Conservation (phyloP, 2,888 invertebrate genomes). For the Drosophila yooni region DNA sequence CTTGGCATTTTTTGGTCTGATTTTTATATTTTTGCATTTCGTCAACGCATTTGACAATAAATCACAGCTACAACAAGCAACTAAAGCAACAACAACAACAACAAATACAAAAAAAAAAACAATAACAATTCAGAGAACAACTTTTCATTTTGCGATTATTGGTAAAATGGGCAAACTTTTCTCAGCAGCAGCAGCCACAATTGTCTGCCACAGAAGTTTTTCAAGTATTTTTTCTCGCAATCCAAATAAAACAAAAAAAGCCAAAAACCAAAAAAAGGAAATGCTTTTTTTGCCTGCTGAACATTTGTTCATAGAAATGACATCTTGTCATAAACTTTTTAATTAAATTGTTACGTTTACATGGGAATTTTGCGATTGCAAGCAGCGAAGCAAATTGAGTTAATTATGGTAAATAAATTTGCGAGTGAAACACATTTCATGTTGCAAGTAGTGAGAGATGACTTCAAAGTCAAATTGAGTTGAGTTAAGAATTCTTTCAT, state of each 20-base stretch:
- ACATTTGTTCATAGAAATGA: constrained; percentile 44
- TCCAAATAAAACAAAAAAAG: constrained; percentile 26
- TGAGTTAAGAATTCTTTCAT: not conserved
- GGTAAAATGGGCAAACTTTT: constrained; percentile 74
- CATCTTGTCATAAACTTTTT: constrained; percentile 78
- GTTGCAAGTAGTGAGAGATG: not conserved
- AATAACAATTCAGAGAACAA: not conserved
- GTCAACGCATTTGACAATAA: constrained; percentile 76
- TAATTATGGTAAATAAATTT: constrained; percentile 35
- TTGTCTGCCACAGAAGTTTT: constrained; percentile 75
- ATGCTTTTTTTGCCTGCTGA: constrained; percentile 29
- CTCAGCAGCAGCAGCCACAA: constrained; percentile 54
- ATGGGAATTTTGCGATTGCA: constrained; percentile 28
- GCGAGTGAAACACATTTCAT: not conserved
- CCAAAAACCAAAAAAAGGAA: constrained; percentile 20
- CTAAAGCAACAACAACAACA: constrained; percentile 18
- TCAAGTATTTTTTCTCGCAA: constrained; percentile 60
- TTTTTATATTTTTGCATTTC: constrained; percentile 74
- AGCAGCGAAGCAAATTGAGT: constrained; percentile 41
- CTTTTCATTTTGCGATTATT: constrained; percentile 68
- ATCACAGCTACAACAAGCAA: constrained; percentile 51
- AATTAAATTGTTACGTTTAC: constrained; percentile 74
- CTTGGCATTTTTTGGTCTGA: constrained; percentile 32
- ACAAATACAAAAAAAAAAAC: constrained; percentile 2
- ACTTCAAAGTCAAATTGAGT: not conserved